Evolutionary conservation across 2,797 vertebrate species (phyloP).

Genomic region (Bucorvus abyssinicus): DNA sequence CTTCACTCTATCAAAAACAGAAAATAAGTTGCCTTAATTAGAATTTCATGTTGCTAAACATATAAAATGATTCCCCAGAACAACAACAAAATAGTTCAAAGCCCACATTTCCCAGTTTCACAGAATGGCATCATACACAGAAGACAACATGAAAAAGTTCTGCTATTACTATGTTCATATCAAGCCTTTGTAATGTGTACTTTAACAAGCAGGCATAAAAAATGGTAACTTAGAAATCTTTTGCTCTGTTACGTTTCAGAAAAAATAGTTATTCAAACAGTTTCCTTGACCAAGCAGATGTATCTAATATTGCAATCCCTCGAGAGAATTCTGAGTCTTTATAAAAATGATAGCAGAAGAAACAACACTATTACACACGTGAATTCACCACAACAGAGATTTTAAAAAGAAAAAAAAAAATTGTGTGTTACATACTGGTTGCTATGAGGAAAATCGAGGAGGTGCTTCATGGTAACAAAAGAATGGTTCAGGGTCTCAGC

Average conservation of each 20-base stretch:
- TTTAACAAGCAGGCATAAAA: background rate
- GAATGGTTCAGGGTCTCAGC: constrained; percentile 90
- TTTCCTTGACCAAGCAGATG: background rate
- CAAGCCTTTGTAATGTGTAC: background rate
- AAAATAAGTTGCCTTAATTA: background rate
- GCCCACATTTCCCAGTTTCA: background rate
- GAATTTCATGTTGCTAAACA: background rate
- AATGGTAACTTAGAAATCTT: background rate
- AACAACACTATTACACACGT: background rate
- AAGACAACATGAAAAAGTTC: background rate
- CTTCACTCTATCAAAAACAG: constrained; percentile 84
- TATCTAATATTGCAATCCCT: background rate
- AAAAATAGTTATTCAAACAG: background rate
- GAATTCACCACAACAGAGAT: background rate
- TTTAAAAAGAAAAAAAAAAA: background rate
- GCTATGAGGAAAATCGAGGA: constrained; percentile 97
- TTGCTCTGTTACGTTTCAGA: background rate
- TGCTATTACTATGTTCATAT: background rate
- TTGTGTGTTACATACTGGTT: constrained; percentile 87
- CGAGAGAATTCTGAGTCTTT: background rate
- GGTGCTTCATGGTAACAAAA: constrained; percentile 98
- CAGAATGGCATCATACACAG: background rate
- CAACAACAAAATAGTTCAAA: background rate
- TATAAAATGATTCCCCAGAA: background rate
- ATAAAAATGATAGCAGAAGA: background rate